Conservation (phyloP, 2,797 vertebrate genomes). For the Hipposideros larvatus region DNA sequence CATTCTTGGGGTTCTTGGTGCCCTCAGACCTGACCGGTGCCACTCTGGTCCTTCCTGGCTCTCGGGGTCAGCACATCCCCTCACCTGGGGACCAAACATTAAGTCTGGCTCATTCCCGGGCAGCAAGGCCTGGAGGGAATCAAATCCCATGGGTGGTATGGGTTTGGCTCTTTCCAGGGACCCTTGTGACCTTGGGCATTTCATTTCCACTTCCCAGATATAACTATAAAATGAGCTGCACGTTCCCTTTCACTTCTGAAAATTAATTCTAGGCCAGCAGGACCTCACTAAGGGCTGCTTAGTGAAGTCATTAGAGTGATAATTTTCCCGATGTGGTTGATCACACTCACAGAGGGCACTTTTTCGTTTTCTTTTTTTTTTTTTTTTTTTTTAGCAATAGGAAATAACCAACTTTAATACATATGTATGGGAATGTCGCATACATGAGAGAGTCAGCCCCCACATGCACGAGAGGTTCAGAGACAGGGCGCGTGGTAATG, state of each 20-base stretch:
- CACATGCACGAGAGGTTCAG: background rate
- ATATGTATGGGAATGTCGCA: too few species aligned
- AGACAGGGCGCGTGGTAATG: background rate
- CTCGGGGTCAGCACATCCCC: background rate
- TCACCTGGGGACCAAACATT: background rate
- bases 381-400: background rate
- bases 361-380: background rate
- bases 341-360: background rate
- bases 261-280: background rate
- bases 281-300: background rate
- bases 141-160: background rate
- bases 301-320: background rate
- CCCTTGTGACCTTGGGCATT: background rate
- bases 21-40: background rate
- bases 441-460: background rate
- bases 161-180: background rate
- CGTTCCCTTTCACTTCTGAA: background rate
- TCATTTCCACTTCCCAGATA: background rate
- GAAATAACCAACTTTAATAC: background rate
- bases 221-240: background rate
- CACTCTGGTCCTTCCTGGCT: background rate
- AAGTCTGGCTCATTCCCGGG: background rate
- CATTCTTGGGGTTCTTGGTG: background rate
- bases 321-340: background rate
- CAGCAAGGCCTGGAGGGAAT: background rate